phyloP scores from a whole-genome alignment of 2,888 invertebrate species.

The Eledona agricola region DNA sequence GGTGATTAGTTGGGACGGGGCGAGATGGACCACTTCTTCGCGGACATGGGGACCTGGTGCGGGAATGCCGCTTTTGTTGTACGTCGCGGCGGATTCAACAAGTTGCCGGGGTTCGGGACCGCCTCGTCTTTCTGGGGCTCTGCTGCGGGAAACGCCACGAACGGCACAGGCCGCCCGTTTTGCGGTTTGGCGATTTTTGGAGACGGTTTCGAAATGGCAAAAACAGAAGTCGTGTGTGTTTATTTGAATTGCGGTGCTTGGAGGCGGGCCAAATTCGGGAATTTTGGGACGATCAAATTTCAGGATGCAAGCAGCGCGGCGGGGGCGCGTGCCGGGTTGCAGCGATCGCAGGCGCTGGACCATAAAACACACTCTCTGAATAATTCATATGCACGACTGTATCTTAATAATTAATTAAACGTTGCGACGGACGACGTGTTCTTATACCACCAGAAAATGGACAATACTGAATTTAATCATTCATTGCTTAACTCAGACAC shows the following conservation, averaged over 20 bases:
- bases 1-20: no score
- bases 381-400: no score
- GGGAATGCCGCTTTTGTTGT: constrained; percentile 29
- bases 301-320: constrained; percentile 1
- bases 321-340: background rate
- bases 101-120: constrained; percentile 21
- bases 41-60: constrained; percentile 14
- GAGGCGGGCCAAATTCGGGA: background rate
- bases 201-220: constrained; percentile 1
- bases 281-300: constrained; percentile 1
- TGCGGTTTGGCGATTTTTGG: constrained; percentile 7
- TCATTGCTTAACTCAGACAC: no score
- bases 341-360: no score
- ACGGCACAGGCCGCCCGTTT: constrained; percentile 33
- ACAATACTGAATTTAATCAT: no score
- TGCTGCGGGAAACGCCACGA: constrained; percentile 30
- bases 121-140: constrained; percentile 24
- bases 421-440: no score
- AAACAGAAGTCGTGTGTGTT: background rate
- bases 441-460: no score
- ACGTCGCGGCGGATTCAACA: constrained; percentile 31
- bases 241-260: background rate
- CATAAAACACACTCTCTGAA: no score
- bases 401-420: no score
- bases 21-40: background rate